Conservation (phyloP, 35 echinoderm and acorn worm species). For the Anneissia japonica region DNA sequence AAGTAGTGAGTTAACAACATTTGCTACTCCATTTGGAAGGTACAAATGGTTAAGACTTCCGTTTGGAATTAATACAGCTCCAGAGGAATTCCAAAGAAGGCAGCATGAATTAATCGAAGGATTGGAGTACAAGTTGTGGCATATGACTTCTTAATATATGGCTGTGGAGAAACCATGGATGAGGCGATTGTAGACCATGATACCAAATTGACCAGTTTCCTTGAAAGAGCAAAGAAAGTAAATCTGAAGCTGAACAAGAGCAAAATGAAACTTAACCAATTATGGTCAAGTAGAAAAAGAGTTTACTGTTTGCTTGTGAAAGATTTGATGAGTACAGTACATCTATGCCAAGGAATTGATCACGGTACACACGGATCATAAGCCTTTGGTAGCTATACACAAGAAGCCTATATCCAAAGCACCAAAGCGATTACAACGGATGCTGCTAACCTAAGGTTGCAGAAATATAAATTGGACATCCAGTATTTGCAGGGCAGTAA, state of each 20-base stretch:
- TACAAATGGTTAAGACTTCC: constrained; percentile 30
- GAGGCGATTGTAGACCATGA: constrained; percentile 22
- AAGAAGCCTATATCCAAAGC: constrained; percentile 15
- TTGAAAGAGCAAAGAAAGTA: not conserved
- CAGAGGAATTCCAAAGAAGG: not conserved
- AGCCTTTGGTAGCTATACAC: constrained; percentile 23
- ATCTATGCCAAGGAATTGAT: constrained; percentile 16
- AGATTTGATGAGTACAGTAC: constrained; percentile 54
- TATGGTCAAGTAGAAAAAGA: constrained; percentile 78
- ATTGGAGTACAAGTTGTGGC: constrained; percentile 1
- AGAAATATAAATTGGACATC: constrained; percentile 45
- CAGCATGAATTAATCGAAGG: constrained; percentile 7
- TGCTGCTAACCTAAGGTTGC: constrained; percentile 17
- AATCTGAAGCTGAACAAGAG: constrained; percentile 31
- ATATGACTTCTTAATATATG: constrained; percentile 15
- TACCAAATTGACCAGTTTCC: not conserved
- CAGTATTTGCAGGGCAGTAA: constrained; percentile 35
- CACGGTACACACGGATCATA: constrained; percentile 20
- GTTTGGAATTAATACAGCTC: constrained; percentile 2
- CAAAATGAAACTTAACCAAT: not conserved
- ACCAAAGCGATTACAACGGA: constrained; percentile 17
- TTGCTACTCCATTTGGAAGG: constrained; percentile 27
- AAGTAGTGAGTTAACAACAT: constrained; percentile 15
- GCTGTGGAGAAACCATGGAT: not conserved
- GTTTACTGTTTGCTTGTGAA: constrained; percentile 48